Percentiles rank a stretch among this genome's conserved stretches.
Conservation (phyloP, 2,113 vertebrate genomes). For the Anoplopoma fimbria region DNA sequence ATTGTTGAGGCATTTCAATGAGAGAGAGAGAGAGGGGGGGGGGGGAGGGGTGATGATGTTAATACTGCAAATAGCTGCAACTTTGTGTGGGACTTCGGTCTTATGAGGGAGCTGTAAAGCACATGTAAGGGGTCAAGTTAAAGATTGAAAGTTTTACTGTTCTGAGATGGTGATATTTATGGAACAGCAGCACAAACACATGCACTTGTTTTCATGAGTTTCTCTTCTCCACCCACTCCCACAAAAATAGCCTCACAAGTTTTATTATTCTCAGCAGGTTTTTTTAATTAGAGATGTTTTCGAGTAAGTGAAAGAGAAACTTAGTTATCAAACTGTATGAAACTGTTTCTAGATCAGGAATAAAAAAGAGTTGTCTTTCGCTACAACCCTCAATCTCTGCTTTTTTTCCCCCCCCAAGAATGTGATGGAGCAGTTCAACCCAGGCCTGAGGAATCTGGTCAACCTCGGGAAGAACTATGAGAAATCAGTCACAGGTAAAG, state of each 20-base stretch:
- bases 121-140: conserved; percentile 73
- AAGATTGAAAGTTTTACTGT: conserved; percentile 76
- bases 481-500: conserved; percentile 94
- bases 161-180: conserved; percentile 59
- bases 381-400: conserved; percentile 5
- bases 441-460: conserved; percentile 94
- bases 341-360: background rate
- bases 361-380: background rate
- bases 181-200: conserved; percentile 44
- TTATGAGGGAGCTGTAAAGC: conserved; percentile 48
- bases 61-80: conserved; percentile 52
- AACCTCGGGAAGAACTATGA: conserved; percentile 97
- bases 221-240: conserved; percentile 40
- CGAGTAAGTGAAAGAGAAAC: background rate
- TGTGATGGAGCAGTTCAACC: conserved; percentile 99
- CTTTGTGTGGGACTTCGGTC: conserved; percentile 75
- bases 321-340: background rate
- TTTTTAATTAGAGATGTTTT: background rate
- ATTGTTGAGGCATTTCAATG: conserved; percentile 74
- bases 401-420: conserved; percentile 84
- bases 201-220: conserved; percentile 37
- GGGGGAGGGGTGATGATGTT: conserved; percentile 17
- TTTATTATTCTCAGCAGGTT: background rate
- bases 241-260: conserved; percentile 33
- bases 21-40: conserved; percentile 19